Base-by-base conservation (phyloP, 2,888 invertebrate species). In the Malthinus seriepunctatus region DNA sequence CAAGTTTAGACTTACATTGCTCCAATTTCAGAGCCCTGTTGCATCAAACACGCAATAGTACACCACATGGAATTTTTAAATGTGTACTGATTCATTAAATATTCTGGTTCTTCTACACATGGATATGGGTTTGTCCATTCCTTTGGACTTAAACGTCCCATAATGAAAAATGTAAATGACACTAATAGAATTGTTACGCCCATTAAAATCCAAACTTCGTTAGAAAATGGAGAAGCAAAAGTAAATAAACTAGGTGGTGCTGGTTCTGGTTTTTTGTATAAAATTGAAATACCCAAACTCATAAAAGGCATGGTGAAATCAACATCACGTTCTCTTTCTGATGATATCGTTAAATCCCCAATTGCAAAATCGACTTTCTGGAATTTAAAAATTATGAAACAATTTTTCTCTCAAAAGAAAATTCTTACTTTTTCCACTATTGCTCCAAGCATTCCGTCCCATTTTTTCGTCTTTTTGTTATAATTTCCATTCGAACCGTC, bases 251-350 rank as follows among this genome's bases (percentile, higher is more conserved):
- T 85, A 1, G 88, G 88, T 3, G 86, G 83, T 39, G 84, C 82
- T 63, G 84, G 84, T 60, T 79, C 80, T 0, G 89, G 88, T 67
- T 85, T 86, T 70, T 84, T 83, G 77, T 85, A 88, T 39, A 88
- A 73, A 66, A 90, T 89, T 57, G 86, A 84, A 60, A 88, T 87
- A 37, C 84, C 84, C 65, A 97, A 83, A 78, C 91, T 95, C 91
- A 97, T 94, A 74, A 96, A 97, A 0, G 97, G 96, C 76, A 92
- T 93, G 0, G 96, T 96, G 72, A 97, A 97, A 78, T 97, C 96
- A 0, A 95, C 95, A 15, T 88, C 93, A 72, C 85, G 86, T 75
- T 94, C 93, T 33, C 97, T 84, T 63, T 90, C 88, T 38, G 94
- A 88, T 8, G 96, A 96, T 70, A 92, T 91, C 2, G 91, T 91